These are phyloP conservation scores for Mustela nigripes DNA, from an alignment of 2,113 vertebrate species.

Conservation along the genomic window DNA sequence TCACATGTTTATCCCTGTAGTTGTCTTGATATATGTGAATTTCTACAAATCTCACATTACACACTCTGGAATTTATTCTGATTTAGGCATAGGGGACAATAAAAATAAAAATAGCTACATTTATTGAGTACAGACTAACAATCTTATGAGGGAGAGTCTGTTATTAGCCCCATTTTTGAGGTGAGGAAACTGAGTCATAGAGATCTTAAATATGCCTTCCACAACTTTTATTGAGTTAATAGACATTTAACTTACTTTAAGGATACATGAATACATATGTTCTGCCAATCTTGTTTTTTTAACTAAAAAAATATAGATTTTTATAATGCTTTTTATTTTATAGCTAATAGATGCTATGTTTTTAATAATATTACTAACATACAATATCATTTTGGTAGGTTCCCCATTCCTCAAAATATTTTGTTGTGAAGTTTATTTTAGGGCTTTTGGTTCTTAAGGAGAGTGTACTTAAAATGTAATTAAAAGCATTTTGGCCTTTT, in stretches of 20 bases:
- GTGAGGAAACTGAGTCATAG: background rate
- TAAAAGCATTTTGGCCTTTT: background rate
- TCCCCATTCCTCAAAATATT: background rate
- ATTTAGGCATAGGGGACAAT: background rate
- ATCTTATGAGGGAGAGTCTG: background rate
- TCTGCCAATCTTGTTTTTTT: background rate
- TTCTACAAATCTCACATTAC: background rate
- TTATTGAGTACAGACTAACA: background rate
- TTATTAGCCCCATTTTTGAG: background rate
- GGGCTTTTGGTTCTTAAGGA: constrained; percentile 1
- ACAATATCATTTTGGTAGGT: background rate
- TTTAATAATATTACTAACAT: constrained; percentile 48
- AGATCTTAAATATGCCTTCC: background rate
- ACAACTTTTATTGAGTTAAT: constrained; percentile 3
- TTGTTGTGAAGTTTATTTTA: constrained; percentile 25
- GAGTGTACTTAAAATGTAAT: background rate
- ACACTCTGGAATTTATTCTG: background rate
- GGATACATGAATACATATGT: background rate
- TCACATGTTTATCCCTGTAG: background rate
- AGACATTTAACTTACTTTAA: constrained; percentile 32
- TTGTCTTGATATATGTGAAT: background rate
- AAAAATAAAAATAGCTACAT: background rate
- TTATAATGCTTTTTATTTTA: constrained; percentile 36
- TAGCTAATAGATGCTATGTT: background rate
- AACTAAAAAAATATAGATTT: background rate